Evolutionary conservation across 2,888 invertebrate genomes (phyloP), one percentile per base, ranked within the genome.

Genomic region (Mythimna vitellina): DNA sequence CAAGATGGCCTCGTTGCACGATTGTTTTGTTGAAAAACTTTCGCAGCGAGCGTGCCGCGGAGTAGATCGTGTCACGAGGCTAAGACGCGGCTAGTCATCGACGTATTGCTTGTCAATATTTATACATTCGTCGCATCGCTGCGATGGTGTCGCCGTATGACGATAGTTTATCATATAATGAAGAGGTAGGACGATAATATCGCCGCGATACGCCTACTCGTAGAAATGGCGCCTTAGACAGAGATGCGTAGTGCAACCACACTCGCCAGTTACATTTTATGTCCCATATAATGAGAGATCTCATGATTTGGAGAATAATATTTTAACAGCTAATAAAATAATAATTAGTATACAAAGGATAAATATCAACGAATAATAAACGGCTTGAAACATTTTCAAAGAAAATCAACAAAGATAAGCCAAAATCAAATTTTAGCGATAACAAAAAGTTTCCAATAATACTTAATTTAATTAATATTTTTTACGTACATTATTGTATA

Each of bases 361-460:
- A 12, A 51, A 70, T 63, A 72, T 73, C 63, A 49, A 65, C n/a
- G 63, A 72, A 62, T 6, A 42, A 73, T 17, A 62, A 22, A 70
- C n/a, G 58, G 38, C 14, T 22, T 12, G 14, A 10, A 49, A 69
- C 5, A 35, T 49, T 32, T 60, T 46, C 14, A 0, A 38, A 54
- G 20, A 25, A 53, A 53, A 51, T 20, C 10, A 32, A 32, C 49
- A 38, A 12, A 53, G n/a, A 20, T 35, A 67, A 66, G 81, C 81
- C 60, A 82, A 82, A 81, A 82, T 82, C 46, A 61, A 67, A 81
- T 82, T 82, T 79, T 42, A 81, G 82, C 81, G 6, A 42, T 51
- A 62, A 67, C 65, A 65, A 57, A 81, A 73, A 62, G 62, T 56
- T 66, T n/a, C 58, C 61, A 77, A 49, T 78, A 65, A 67, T 70